Conservation (phyloP, 2,888 invertebrate genomes). For the Gisinianus flammeolus region DNA sequence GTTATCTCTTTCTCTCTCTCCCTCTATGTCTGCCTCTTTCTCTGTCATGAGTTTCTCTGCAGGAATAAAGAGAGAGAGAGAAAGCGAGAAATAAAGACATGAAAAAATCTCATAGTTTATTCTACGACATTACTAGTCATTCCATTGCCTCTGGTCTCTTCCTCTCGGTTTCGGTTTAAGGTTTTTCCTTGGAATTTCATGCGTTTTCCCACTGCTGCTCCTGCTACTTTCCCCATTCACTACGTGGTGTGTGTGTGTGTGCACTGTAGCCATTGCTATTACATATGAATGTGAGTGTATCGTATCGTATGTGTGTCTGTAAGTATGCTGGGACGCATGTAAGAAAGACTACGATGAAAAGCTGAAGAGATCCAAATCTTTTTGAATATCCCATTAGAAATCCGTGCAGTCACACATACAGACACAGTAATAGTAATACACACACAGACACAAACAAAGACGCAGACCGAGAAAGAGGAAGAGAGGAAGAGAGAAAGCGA, state of each 20-base stretch:
- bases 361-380: neutral
- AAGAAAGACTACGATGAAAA: neutral
- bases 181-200: neutral
- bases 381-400: constrained; percentile 31
- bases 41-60: neutral
- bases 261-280: too few species aligned
- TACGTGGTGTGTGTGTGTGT: too few species aligned
- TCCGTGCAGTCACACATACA: neutral
- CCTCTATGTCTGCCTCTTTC: neutral
- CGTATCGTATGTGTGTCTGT: too few species aligned
- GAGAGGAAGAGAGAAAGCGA: neutral
- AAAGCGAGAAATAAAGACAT: neutral
- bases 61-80: neutral
- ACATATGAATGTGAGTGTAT: too few species aligned
- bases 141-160: neutral
- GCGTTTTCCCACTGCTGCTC: neutral
- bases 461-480: neutral
- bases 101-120: constrained; percentile 9
- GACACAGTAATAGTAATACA: neutral
- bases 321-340: too few species aligned
- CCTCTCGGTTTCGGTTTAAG: neutral
- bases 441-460: neutral
- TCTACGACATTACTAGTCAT: neutral
- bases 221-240: neutral
- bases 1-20: neutral